Evolutionary conservation across 2,797 vertebrate genomes (phyloP), one percentile per base, ranked within the genome.

Genomic region (Pteronotus mesoamericanus): DNA sequence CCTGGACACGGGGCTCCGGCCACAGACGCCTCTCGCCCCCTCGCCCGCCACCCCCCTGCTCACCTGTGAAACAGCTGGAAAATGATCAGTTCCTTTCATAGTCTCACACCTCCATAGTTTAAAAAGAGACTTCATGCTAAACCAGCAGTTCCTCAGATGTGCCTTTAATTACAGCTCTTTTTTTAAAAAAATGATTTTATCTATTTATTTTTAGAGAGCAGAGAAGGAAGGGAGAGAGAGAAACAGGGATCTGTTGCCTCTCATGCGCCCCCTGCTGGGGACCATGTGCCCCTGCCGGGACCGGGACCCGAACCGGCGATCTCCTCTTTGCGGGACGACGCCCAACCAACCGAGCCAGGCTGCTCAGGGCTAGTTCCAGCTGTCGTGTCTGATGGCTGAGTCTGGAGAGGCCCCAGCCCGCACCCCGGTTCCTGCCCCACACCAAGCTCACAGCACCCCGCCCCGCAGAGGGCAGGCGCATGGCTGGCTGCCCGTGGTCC

Each of bases 11-110:
- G 77, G 29, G n/a, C 44, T 21, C 34, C 9, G 59, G 42, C 19
- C 19, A 3, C 5, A 0, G 1, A 4, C 19, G 3, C 5, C 0
- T 0, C 57, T 6, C 0, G 5, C 2, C 71, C 18, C 1, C 32
- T 18, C 3, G 3, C 5, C 42, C 19, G 0, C 5, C 9, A 0
- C 26, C 1, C 19, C 55, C 51, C 18, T 1, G 11, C n/a, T n/a
- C 34, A 1, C 64, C 87, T 48, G 5, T 11, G 18, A 32, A 32
- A 6, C 0, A 5, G 7, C 24, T 10, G 9, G 32, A 0, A 7
- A 3, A 19, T 0, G 4, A 29, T 18, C 26, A 2, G 44, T 32
- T 68, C 61, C 14, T 18, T 48, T 16, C 5, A 16, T 0, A 29
- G 34, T 2, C 74, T 26, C 22, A 14, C 24, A 26, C 22, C 32